Conservation (phyloP, 53 echinoderm and acorn worm genomes). For the Patiria pectinifera region DNA sequence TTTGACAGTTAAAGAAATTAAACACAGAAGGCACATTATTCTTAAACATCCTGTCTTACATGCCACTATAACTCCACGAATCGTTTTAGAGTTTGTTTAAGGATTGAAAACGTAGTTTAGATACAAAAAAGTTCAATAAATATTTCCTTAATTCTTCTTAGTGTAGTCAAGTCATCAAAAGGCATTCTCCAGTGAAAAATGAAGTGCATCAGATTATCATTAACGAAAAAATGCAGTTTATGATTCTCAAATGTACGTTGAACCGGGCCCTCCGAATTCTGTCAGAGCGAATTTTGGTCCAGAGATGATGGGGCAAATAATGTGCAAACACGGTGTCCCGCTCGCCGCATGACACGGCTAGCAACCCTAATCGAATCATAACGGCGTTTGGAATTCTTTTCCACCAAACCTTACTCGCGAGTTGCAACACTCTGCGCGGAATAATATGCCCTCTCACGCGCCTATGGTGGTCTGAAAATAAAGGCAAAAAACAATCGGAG, state of each 20-base stretch:
- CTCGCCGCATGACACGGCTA: slow-evolving; percentile 56
- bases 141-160: no score
- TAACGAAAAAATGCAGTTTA: slow-evolving; percentile 3
- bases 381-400: slow-evolving; percentile 28
- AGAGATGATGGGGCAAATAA: slow-evolving; percentile 50
- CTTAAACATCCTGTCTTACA: no score
- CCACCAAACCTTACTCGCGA: slow-evolving; percentile 38
- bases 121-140: no score
- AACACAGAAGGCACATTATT: no score
- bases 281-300: slow-evolving; percentile 55
- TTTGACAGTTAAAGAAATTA: no score
- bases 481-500: slow-evolving; percentile 50
- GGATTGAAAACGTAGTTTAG: no score
- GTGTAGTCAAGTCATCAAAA: background rate
- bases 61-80: no score
- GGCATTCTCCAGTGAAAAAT: background rate
- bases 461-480: slow-evolving; percentile 45
- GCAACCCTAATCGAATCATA: slow-evolving; percentile 42
- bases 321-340: slow-evolving; percentile 60
- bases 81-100: no score
- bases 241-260: slow-evolving; percentile 56
- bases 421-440: slow-evolving; percentile 47
- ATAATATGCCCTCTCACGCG: slow-evolving; percentile 7
- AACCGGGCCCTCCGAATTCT: slow-evolving; percentile 52
- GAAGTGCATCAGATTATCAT: background rate